Base-by-base conservation (phyloP, 2,797 vertebrate species). In the Smutsia gigantea region DNA sequence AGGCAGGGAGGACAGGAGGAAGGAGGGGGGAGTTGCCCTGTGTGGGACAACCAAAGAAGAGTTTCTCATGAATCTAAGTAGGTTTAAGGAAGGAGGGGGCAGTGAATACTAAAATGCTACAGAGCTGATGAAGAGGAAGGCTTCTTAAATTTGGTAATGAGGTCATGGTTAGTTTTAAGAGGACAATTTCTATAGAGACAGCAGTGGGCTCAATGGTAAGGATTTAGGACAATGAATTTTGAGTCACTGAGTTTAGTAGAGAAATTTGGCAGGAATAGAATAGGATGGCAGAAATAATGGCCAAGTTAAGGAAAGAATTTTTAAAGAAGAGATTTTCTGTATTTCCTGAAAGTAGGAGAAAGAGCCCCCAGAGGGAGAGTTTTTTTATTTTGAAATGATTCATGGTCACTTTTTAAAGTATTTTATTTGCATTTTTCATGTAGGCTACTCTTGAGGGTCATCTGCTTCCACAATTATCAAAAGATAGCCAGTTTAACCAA, bases 371-470 rank as follows among this genome's bases (percentile, higher is more conserved):
- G 83, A 63, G 53, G 13, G 55, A 29, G 42, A 88, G 66, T 46
- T 37, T 75, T 72, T 95, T 82, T 42, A 57, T 86, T 95, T 92
- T 34, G 31, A 66, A 94, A 87, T 59, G 29, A 89, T 64, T 46
- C 27, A 75, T 69, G 39, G 46, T 68, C 42, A 90, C 21, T 74
- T 31, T 51, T 17, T 12, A 49, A 85, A 63, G 1, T 57, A 85
- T 66, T 72, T 71, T 89, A 85, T 92, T 87, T 66, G 42, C 25
- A 82, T 77, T 86, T 46, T 93, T 85, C n/a, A 31, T 29, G 37
- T 87, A 46, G 49, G 57, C 66, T 85, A 72, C 57, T 85, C 53
- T 21, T 77, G 1, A 5, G 61, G 37, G 63, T 90, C 29, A 81
- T 61, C 78, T 75, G 37, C 63, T 71, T 69, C 84, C 19, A 64